A percentile compares a stretch with the other conserved stretches of the same genome.
Conservation (phyloP, 2,888 invertebrate species). For the Acanthosepion pharaonis region DNA sequence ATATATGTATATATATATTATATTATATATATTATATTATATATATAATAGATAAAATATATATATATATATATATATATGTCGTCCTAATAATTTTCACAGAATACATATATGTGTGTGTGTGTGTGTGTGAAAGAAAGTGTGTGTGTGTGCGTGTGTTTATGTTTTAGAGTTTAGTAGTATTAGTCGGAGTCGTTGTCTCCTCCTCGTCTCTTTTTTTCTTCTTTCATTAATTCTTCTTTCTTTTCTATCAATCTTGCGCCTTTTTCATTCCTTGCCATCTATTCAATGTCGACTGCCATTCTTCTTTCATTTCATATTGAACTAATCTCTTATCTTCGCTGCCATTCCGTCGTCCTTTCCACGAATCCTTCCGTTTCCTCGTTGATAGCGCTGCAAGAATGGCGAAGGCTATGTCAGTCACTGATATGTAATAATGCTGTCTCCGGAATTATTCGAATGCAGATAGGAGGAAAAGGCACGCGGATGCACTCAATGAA, state of each 20-base stretch:
- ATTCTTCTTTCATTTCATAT: background rate
- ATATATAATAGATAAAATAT: too few species aligned
- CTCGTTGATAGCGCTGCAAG: background rate
- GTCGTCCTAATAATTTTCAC: too few species aligned
- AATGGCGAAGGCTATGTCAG: background rate
- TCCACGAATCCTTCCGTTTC: background rate
- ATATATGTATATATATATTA: too few species aligned
- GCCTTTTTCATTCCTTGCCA: background rate
- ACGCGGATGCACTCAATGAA: background rate
- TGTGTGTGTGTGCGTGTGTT: too few species aligned
- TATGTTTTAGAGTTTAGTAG: too few species aligned
- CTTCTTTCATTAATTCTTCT: too few species aligned
- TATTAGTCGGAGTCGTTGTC: background rate
- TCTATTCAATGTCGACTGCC: background rate
- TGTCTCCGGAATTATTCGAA: background rate
- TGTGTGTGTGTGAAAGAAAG: too few species aligned
- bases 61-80: too few species aligned
- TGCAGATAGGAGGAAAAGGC: background rate
- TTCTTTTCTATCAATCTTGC: background rate
- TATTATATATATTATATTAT: background rate
- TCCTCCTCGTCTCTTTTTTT: background rate
- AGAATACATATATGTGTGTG: too few species aligned
- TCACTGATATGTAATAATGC: constrained; percentile 2
- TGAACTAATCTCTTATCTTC: constrained; percentile 1
- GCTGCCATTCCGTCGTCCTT: background rate